phyloP scores from a whole-genome alignment of 2,888 invertebrate species.

The Alcis repandata region DNA sequence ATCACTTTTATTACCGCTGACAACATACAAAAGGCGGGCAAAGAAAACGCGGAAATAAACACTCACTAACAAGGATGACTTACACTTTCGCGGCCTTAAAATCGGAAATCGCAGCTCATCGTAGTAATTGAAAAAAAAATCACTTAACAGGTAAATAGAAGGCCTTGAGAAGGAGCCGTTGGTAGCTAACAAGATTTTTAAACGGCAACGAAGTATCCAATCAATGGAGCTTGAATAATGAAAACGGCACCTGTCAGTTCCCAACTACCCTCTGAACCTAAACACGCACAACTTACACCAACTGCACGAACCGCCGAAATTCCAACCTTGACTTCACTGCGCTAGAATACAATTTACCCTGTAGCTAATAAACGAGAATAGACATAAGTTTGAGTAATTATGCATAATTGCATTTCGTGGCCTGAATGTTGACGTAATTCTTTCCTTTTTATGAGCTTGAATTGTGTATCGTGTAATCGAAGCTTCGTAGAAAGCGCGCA shows the following conservation, averaged over 20 bases:
- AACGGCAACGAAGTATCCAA: conserved; percentile 86
- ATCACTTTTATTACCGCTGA: conserved; percentile 64
- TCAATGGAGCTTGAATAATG: conserved; percentile 86
- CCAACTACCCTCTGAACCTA: conserved; percentile 76
- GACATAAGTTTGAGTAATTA: conserved; percentile 81
- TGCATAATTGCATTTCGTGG: conserved; percentile 75
- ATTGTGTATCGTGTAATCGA: conserved; percentile 31
- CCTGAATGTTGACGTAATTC: conserved; percentile 59
- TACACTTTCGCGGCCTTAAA: conserved; percentile 71
- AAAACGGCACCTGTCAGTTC: conserved; percentile 84
- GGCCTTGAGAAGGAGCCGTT: conserved; percentile 54
- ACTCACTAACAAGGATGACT: conserved; percentile 83
- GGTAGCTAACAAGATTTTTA: conserved; percentile 86
- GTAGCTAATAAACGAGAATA: conserved; percentile 52
- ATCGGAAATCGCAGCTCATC: conserved; percentile 75
- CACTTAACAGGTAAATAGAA: conserved; percentile 84
- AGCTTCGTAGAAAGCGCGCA: conserved; percentile 17
- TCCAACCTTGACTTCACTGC: conserved; percentile 56
- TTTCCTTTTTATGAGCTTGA: conserved; percentile 61
- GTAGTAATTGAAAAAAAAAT: conserved; percentile 85
- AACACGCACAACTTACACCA: conserved; percentile 76
- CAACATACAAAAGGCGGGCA: conserved; percentile 49
- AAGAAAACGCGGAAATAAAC: conserved; percentile 71
- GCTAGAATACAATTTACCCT: conserved; percentile 60
- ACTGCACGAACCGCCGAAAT: conserved; percentile 56